Conservation (phyloP, 1,140 invertebrate species). For the Drosophila novamexicana region DNA sequence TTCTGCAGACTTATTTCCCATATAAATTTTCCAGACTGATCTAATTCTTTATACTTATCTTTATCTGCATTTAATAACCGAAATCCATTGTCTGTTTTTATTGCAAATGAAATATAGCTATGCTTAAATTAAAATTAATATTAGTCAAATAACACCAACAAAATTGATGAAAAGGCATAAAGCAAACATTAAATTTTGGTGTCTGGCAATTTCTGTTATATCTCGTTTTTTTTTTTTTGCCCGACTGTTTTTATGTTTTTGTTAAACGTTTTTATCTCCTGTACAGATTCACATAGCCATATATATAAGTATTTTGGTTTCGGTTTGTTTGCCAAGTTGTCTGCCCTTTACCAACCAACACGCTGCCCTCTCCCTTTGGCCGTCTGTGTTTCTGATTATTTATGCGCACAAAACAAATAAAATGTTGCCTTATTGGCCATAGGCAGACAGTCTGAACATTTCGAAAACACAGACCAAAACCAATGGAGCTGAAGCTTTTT, state of each 20-base stretch:
- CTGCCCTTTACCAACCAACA: conserved; percentile 7
- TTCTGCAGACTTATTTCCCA: no score
- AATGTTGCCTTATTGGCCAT: conserved; percentile 41
- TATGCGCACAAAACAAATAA: conserved; percentile 69
- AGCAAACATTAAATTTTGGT: conserved; percentile 69
- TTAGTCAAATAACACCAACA: conserved; percentile 57
- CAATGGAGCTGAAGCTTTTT: conserved; percentile 15
- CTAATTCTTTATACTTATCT: no score
- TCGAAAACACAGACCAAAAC: neutral
- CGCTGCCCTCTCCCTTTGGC: neutral
- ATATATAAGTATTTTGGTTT: conserved; percentile 41
- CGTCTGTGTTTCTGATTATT: conserved; percentile 54
- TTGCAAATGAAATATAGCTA: neutral
- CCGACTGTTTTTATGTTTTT: conserved; percentile 52
- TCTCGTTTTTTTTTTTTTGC: conserved; percentile 20
- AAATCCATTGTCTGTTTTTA: neutral
- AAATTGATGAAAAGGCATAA: conserved; percentile 57
- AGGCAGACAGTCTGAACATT: conserved; percentile 34
- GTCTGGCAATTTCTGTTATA: conserved; percentile 47
- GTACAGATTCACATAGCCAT: conserved; percentile 47
- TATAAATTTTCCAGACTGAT: neutral
- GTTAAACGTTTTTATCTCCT: conserved; percentile 65
- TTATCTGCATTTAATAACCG: no score
- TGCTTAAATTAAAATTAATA: conserved; percentile 54
- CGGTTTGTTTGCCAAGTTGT: conserved; percentile 68